Evolutionary conservation across 92 coral and sea anemone genomes (phyloP).

Genomic region (Epizoanthus illoricatus): DNA sequence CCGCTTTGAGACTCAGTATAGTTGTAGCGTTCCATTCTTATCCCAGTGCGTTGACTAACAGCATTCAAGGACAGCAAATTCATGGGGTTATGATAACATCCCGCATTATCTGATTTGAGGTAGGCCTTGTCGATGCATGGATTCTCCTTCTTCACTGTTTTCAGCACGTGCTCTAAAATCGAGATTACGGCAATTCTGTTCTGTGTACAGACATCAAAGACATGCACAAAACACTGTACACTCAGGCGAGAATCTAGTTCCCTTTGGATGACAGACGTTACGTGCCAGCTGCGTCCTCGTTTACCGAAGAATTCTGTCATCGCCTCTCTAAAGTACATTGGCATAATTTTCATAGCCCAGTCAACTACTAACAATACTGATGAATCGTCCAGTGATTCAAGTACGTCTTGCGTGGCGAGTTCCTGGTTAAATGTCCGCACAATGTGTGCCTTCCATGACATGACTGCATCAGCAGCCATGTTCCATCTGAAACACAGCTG

Average conservation of each 20-base stretch:
- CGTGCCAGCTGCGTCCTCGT: background rate
- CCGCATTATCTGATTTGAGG: no score
- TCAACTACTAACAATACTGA: background rate
- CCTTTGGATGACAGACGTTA: background rate
- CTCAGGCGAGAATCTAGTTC: background rate
- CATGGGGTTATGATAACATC: no score
- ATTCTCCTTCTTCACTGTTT: no score
- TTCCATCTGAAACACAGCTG: background rate
- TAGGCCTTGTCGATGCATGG: no score
- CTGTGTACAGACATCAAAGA: no score
- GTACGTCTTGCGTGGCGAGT: background rate
- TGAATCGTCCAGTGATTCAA: background rate
- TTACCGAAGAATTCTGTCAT: background rate
- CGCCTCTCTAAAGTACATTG: background rate
- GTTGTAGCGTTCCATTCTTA: no score
- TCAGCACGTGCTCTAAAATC: no score
- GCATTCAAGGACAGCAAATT: no score
- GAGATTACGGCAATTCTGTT: no score
- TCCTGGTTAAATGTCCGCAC: background rate
- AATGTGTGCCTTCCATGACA: conserved; percentile 8
- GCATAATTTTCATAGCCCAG: conserved; percentile 8
- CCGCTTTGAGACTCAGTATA: no score
- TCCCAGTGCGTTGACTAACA: no score
- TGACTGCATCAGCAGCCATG: conserved; percentile 1
- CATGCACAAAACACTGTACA: no score